Conservation (phyloP, 1,140 invertebrate genomes). For the Diplogasteroides magnus region DNA sequence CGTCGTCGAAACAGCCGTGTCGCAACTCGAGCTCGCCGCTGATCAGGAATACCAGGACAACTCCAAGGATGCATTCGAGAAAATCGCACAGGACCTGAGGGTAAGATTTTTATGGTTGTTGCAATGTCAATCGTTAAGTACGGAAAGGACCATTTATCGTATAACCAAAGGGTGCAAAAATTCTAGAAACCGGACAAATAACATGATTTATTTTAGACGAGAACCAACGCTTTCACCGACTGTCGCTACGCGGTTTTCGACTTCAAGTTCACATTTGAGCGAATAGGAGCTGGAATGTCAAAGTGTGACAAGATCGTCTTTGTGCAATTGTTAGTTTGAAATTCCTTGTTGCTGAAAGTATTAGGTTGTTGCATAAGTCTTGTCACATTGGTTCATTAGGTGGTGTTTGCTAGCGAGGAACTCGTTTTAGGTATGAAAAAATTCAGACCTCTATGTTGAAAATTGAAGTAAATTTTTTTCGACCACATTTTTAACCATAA, state of each 20-base stretch:
- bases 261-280: not conserved
- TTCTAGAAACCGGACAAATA: not conserved
- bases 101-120: slow-evolving; percentile 1
- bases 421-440: too few relatives aligned
- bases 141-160: not conserved
- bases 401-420: too few relatives aligned
- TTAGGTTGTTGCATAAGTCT: too few relatives aligned
- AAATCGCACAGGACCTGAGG: not conserved
- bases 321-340: not conserved
- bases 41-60: not conserved
- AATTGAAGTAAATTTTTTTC: too few relatives aligned
- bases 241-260: slow-evolving; percentile 1
- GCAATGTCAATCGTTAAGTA: not conserved
- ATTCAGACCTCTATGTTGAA: too few relatives aligned
- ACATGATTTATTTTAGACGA: not conserved
- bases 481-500: too few relatives aligned
- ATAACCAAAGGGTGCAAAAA: not conserved
- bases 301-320: not conserved
- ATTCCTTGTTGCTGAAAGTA: too few relatives aligned
- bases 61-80: slow-evolving; percentile 7
- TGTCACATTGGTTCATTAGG: too few relatives aligned
- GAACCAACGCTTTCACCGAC: not conserved
- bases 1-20: slow-evolving; percentile 3
- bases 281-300: not conserved
- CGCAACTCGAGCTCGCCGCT: not conserved